Conservation (phyloP, 2,113 vertebrate genomes). For the Apistogramma diplotaenia region DNA sequence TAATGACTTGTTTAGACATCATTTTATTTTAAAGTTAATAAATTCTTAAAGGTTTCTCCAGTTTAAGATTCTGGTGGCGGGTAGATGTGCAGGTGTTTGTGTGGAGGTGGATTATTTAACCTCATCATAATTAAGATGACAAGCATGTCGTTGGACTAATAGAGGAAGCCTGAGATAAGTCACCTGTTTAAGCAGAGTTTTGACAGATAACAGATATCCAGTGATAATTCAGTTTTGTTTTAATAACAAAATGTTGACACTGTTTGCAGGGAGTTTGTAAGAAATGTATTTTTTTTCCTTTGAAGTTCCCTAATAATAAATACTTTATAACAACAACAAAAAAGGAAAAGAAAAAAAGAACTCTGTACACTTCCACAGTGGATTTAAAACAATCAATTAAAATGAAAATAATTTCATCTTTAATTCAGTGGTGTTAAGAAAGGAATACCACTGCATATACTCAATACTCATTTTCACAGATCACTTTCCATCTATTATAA, state of each 20-base stretch:
- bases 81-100: too few relatives aligned
- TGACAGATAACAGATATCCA: too few relatives aligned
- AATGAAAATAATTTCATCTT: background rate
- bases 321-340: accelerated
- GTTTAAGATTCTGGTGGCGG: too few relatives aligned
- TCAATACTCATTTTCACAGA: too few relatives aligned
- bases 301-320: background rate
- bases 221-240: too few relatives aligned
- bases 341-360: too few relatives aligned
- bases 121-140: background rate
- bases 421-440: background rate
- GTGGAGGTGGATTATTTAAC: background rate
- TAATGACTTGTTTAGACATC: background rate
- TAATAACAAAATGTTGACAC: background rate
- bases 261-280: background rate
- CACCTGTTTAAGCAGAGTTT: too few relatives aligned
- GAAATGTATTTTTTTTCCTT: background rate
- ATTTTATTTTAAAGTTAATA: background rate
- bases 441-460: too few relatives aligned
- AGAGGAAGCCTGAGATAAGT: too few relatives aligned
- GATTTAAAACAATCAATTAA: background rate
- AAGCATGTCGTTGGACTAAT: too few relatives aligned
- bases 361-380: background rate
- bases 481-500: too few relatives aligned
- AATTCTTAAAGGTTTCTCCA: background rate